Percentiles rank a stretch among this genome's conserved stretches.
Evolutionary conservation across 2,888 invertebrate genomes (phyloP).

Genomic region (Adineta ricciae): DNA sequence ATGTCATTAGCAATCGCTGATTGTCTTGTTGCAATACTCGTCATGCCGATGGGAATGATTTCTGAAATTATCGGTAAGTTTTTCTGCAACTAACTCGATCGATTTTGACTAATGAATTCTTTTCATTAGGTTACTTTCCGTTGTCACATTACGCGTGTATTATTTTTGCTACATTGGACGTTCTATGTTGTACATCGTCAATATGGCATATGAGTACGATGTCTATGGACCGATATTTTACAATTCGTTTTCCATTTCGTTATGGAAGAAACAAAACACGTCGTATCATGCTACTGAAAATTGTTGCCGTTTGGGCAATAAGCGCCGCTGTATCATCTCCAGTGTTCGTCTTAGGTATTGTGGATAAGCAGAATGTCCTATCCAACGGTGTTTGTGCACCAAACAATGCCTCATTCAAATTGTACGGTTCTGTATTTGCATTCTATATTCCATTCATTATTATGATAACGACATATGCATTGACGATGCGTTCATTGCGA

Average conservation of each 20-base stretch:
- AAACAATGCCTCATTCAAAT: slow-evolving; percentile 52
- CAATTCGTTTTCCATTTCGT: slow-evolving; percentile 77
- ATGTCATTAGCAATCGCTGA: slow-evolving; percentile 85
- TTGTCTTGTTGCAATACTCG: slow-evolving; percentile 77
- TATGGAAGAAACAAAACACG: slow-evolving; percentile 45
- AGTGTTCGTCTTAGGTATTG: slow-evolving; percentile 50
- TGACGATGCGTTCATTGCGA: slow-evolving; percentile 70
- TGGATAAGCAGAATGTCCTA: slow-evolving; percentile 57
- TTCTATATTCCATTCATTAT: slow-evolving; percentile 89
- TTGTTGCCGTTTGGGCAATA: slow-evolving; percentile 81
- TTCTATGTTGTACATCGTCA: slow-evolving; percentile 54
- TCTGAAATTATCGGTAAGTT: slow-evolving; percentile 80
- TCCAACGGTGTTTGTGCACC: slow-evolving; percentile 20
- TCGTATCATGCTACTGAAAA: slow-evolving; percentile 60
- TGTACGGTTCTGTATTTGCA: slow-evolving; percentile 83
- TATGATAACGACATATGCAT: slow-evolving; percentile 82
- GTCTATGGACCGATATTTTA: slow-evolving; percentile 65
- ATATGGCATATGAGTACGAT: slow-evolving; percentile 57
- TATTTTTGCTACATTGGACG: slow-evolving; percentile 51
- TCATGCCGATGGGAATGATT: slow-evolving; percentile 88
- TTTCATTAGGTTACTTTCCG: not conserved
- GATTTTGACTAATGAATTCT: not conserved
- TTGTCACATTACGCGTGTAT: not conserved
- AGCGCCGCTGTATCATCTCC: slow-evolving; percentile 56
- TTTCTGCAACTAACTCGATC: not conserved